Conservation (phyloP, 1,140 invertebrate genomes). For the Euwallacea similis region DNA sequence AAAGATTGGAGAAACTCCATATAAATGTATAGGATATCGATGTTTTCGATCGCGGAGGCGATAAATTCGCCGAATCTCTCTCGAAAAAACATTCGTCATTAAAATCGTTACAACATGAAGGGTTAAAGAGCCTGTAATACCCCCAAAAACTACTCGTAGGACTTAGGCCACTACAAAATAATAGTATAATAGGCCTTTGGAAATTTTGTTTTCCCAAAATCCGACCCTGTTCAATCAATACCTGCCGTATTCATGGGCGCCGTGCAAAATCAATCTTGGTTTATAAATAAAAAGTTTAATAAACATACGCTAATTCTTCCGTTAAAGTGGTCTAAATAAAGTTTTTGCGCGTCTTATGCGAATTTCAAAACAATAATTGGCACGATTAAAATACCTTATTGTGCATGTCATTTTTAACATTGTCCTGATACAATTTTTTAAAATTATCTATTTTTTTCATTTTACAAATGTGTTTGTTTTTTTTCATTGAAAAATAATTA, state of each 20-base stretch:
- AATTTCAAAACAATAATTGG: no score
- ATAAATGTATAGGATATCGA: not conserved
- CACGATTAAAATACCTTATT: not conserved
- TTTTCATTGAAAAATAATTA: not conserved
- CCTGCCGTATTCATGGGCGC: slow-evolving; percentile 9
- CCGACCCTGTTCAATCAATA: slow-evolving; percentile 19
- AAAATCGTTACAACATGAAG: not conserved
- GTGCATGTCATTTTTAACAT: not conserved
- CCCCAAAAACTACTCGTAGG: not conserved
- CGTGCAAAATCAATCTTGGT: not conserved
- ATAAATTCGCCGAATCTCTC: not conserved
- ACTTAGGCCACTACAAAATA: not conserved
- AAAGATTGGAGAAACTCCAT: no score
- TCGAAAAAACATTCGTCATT: not conserved
- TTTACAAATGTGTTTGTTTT: not conserved
- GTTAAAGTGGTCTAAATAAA: not conserved
- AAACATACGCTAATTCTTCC: not conserved
- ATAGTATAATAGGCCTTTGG: not conserved
- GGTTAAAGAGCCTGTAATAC: not conserved
- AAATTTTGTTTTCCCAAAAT: not conserved
- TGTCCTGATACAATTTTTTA: not conserved
- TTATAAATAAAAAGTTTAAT: slow-evolving; percentile 1
- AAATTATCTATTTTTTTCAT: not conserved
- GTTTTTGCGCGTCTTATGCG: not conserved
- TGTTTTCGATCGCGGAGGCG: not conserved